Evolutionary conservation across 2,888 invertebrate genomes (phyloP), one percentile per base, ranked within the genome.

Genomic region (Griposia aprilina): DNA sequence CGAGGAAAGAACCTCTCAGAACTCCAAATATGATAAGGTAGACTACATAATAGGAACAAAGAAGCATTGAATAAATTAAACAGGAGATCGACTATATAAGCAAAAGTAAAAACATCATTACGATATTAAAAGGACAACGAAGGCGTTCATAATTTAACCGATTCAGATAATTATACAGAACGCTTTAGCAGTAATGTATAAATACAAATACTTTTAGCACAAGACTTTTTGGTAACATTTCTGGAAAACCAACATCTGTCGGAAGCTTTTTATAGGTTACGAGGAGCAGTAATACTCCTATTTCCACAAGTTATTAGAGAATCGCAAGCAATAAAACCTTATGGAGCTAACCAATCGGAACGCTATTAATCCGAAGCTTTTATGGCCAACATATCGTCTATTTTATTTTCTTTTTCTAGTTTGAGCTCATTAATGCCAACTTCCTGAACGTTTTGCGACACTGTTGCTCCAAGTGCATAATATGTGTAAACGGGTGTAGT

Each of bases 181-280:
- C 75, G 71, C 26, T 20, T 66, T 26, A 68, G 55, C 55, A 76
- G 62, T 68, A n/a, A n/a, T n/a, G n/a, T 72, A 55, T 78, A 71
- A 48, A 86, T 86, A 85, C 77, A 83, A 80, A 81, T 86, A 84
- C 87, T 86, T 92, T 91, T 89, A 89, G 90, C 88, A 45, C 66
- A 80, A 85, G 76, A 82, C 76, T 87, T 81, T 89, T 89, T 83
- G 72, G 86, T 87, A 90, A 86, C 86, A 86, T 79, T 90, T 91
- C 90, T 90, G 89, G 89, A 92, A 91, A 91, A 87, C 81, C 85
- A 88, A 88, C 91, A 93, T 93, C 90, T 91, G 90, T 92, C 92
- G 92, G 91, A 92, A 92, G 90, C 91, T 92, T 92, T 92, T 93
- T 91, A 93, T 92, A 92, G 91, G 91, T 92, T 90, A 92, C 89